Evolutionary conservation across 92 coral and sea anemone species (phyloP).

Genomic region (Desmophyllum pertusum): DNA sequence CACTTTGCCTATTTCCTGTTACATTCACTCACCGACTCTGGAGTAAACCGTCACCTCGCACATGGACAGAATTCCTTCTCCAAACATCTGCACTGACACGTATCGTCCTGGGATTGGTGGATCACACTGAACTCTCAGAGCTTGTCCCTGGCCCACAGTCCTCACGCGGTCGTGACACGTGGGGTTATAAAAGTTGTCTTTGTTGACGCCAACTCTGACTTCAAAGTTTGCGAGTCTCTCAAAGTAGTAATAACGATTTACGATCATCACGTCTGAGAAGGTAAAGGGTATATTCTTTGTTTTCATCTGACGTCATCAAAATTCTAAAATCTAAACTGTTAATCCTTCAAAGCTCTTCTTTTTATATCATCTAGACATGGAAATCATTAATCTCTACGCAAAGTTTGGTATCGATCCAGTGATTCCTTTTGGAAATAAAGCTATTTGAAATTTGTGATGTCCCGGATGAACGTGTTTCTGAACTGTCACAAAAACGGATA

Average conservation of each 20-base stretch:
- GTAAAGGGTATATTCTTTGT: not conserved
- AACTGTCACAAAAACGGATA: too few species aligned
- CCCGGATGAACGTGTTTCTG: too few species aligned
- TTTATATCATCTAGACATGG: too few species aligned
- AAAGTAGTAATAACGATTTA: constrained; percentile 78
- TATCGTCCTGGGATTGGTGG: constrained; percentile 98
- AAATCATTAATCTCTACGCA: too few species aligned
- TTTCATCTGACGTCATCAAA: not conserved
- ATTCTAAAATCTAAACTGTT: not conserved
- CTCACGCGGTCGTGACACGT: constrained; percentile 92
- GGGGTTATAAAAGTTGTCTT: constrained; percentile 71
- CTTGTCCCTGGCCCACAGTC: constrained; percentile 88
- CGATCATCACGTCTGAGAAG: constrained; percentile 73
- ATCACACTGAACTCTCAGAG: constrained; percentile 74
- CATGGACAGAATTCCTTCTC: constrained; percentile 80
- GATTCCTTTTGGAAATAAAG: too few species aligned
- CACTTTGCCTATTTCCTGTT: too few species aligned
- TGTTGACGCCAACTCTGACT: constrained; percentile 84
- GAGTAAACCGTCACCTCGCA: constrained; percentile 95
- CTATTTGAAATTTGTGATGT: too few species aligned
- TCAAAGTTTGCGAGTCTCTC: constrained; percentile 92
- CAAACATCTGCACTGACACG: constrained; percentile 96
- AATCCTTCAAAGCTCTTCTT: too few species aligned
- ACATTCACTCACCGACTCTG: constrained; percentile 77
- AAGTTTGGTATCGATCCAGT: too few species aligned